Conservation (phyloP, 2,888 invertebrate genomes). For the Tipula lateralis region DNA sequence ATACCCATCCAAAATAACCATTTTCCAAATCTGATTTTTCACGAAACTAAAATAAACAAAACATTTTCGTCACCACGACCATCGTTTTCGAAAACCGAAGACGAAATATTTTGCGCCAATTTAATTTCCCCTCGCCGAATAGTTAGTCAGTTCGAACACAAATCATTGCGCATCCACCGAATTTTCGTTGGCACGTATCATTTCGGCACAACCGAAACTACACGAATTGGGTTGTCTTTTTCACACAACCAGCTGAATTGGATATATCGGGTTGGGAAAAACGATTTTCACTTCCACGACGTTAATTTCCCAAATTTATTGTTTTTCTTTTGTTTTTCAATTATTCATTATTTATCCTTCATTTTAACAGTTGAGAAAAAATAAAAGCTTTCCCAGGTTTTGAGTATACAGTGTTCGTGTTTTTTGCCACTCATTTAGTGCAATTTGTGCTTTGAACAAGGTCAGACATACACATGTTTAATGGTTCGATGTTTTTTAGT, state of each 20-base stretch:
- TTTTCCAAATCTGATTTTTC: neutral
- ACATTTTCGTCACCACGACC: neutral
- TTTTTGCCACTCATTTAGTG: neutral
- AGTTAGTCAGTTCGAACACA: neutral
- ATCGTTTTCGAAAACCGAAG: neutral
- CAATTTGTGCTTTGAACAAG: neutral
- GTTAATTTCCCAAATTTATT: neutral
- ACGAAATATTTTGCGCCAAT: neutral
- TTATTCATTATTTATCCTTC: neutral
- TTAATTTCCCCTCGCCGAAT: neutral
- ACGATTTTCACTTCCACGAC: neutral
- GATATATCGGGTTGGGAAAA: no score
- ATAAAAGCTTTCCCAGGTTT: neutral
- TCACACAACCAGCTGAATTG: neutral
- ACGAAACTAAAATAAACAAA: neutral
- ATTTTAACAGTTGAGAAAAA: neutral
- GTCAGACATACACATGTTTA: neutral
- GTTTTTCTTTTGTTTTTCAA: neutral
- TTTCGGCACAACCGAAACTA: neutral
- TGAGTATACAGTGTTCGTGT: neutral
- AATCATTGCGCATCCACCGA: neutral
- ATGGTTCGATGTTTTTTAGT: neutral
- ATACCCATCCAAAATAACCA: neutral
- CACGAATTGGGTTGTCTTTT: neutral
- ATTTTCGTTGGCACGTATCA: neutral